phyloP scores from a whole-genome alignment of 1,140 invertebrate species.

The Apis dorsata region DNA sequence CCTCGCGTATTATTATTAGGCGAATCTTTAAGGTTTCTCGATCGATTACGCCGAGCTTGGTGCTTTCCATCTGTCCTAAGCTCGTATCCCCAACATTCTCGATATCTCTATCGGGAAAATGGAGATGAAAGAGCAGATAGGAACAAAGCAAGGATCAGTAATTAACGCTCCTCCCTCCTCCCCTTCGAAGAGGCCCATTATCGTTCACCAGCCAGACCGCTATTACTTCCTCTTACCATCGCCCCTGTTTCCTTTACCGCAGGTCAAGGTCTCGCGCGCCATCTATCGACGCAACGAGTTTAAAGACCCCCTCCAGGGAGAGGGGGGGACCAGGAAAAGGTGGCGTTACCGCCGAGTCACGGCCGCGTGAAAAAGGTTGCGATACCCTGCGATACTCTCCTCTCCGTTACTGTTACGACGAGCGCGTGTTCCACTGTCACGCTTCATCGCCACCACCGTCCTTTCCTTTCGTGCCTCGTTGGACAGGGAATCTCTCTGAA shows the following conservation, averaged over 20 bases:
- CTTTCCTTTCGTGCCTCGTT: neutral
- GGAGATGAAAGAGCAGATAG: no score
- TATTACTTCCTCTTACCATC: slow-evolving; percentile 50
- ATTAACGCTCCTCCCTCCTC: slow-evolving; percentile 27
- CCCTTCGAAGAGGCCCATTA: slow-evolving; percentile 20
- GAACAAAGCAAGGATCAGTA: slow-evolving; percentile 32
- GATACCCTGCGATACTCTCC: neutral
- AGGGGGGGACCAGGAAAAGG: no score
- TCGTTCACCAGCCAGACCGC: slow-evolving; percentile 45
- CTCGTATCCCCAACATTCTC: no score
- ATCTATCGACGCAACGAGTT: slow-evolving; percentile 49
- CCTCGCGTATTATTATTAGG: no score
- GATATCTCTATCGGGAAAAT: no score
- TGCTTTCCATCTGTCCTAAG: no score
- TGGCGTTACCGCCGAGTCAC: slow-evolving; percentile 37
- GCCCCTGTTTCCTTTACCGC: slow-evolving; percentile 51
- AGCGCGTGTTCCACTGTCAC: neutral
- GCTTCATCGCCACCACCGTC: neutral
- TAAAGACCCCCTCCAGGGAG: slow-evolving; percentile 50
- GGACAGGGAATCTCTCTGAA: no score
- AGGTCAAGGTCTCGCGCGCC: slow-evolving; percentile 50
- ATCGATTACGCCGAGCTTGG: no score
- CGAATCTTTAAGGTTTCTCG: no score
- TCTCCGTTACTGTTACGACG: slow-evolving; percentile 3
- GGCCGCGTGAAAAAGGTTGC: slow-evolving; percentile 36